A percentile compares a stretch with the other conserved stretches of the same genome.
phyloP scores from a whole-genome alignment of 2,888 invertebrate species.

The Clistopyga incitator region DNA sequence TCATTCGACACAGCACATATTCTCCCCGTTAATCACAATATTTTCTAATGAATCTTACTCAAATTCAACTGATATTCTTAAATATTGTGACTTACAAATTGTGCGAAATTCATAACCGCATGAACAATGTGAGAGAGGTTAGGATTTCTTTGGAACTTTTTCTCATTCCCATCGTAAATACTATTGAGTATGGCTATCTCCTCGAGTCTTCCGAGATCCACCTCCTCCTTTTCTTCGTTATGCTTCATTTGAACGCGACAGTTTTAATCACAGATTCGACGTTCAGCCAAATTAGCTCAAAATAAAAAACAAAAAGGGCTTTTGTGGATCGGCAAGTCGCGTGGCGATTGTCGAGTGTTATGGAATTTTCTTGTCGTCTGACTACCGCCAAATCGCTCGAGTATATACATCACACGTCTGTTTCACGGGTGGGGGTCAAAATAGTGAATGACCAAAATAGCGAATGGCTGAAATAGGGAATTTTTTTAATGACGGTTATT shows the following conservation, averaged over 20 bases:
- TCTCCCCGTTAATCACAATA: not conserved
- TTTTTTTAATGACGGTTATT: too few species aligned
- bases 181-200: constrained; percentile 76
- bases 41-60: not conserved
- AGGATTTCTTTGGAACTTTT: constrained; percentile 74
- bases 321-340: constrained; percentile 3
- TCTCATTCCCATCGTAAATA: constrained; percentile 71
- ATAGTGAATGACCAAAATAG: too few species aligned
- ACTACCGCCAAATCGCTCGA: not conserved
- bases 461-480: too few species aligned
- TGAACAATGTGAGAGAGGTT: constrained; percentile 78
- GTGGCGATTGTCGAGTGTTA: constrained; percentile 13
- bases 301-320: constrained; percentile 10
- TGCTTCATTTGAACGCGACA: not conserved
- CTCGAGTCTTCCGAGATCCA: constrained; percentile 73
- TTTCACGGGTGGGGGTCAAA: too few species aligned
- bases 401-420: not conserved
- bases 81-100: constrained; percentile 76
- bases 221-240: constrained; percentile 57
- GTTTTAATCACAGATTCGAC: not conserved
- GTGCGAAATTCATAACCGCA: constrained; percentile 74
- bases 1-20: not conserved
- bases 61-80: not conserved
- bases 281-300: not conserved
- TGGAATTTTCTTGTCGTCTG: not conserved